phyloP scores from a whole-genome alignment of 2,113 vertebrate genomes.

The Copsychus sechellarum region DNA sequence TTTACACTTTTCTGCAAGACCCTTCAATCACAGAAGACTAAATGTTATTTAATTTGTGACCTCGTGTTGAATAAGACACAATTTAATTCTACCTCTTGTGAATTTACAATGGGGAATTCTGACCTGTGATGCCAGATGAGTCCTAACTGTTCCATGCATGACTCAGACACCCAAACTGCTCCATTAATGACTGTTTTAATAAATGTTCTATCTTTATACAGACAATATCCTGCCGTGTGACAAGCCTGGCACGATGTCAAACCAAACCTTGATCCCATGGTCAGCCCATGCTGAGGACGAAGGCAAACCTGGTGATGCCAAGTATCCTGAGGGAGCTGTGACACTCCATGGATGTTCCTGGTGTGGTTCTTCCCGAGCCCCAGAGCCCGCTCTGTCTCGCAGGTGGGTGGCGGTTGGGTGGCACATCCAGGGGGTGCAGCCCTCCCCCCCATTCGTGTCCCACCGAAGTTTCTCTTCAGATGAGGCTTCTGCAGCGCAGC shows the following conservation, averaged over 20 bases:
- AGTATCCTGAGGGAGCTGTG: not conserved
- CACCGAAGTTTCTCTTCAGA: rapidly evolving
- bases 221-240: constrained; percentile 5
- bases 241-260: not conserved
- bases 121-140: not conserved
- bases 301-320: not conserved
- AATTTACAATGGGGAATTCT: not conserved
- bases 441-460: too few relatives aligned
- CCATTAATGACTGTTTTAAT: not conserved
- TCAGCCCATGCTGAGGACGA: not conserved
- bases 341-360: rapidly evolving
- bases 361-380: rapidly evolving
- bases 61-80: not conserved
- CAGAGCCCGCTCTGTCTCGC: rapidly evolving
- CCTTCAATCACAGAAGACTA: not conserved
- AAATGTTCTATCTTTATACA: not conserved
- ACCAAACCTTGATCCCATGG: not conserved
- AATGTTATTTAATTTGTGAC: constrained; percentile 16
- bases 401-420: not conserved
- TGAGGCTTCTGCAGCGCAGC: not conserved
- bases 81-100: constrained; percentile 7
- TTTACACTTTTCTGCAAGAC: not conserved
- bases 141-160: not conserved
- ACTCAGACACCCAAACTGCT: not conserved
- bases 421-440: too few relatives aligned